Evolutionary conservation across 1,140 invertebrate species (phyloP).

Genomic region (Dolichoris vasculosae): DNA sequence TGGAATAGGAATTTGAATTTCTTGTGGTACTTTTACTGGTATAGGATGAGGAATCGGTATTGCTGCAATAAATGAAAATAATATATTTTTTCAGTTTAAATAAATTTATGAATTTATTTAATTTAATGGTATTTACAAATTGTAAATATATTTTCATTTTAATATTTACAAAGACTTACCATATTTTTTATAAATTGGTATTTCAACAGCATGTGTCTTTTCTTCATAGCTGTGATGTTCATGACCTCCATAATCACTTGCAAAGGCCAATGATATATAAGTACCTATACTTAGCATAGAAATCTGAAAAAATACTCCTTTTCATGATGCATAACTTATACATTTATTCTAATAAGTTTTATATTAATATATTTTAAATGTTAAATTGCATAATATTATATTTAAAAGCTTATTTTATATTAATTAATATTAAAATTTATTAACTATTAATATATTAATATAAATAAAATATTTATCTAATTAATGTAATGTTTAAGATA

Average conservation of each 20-base stretch:
- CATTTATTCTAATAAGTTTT: neutral
- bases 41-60: conserved; percentile 85
- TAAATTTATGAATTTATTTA: neutral
- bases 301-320: conserved; percentile 56
- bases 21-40: conserved; percentile 82
- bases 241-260: conserved; percentile 57
- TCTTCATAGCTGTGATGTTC: conserved; percentile 67
- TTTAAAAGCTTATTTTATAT: no score
- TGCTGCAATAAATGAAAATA: conserved; percentile 68
- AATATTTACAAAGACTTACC: conserved; percentile 57
- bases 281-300: conserved; percentile 54
- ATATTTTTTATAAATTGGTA: conserved; percentile 84
- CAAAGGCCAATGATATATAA: conserved; percentile 54
- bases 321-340: no score
- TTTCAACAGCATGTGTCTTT: conserved; percentile 79
- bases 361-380: no score
- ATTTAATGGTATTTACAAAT: no score
- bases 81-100: neutral
- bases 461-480: no score
- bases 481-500: no score
- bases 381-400: no score
- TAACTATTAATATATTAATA: no score
- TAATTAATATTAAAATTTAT: no score
- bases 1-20: conserved; percentile 83
- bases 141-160: no score